Conservation (phyloP, 2,888 invertebrate species). For the Onchidella celtica region DNA sequence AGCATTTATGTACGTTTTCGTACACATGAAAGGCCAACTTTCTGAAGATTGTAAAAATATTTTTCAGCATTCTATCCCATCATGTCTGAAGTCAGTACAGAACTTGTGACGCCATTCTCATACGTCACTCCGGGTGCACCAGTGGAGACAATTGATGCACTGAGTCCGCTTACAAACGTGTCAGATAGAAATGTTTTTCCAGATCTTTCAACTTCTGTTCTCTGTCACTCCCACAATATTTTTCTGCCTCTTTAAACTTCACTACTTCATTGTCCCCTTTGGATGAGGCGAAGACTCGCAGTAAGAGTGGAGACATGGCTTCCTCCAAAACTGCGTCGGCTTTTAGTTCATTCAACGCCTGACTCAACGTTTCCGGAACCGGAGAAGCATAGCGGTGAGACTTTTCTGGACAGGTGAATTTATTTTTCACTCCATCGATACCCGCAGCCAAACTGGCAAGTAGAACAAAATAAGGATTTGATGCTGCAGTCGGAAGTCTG, state of each 20-base stretch:
- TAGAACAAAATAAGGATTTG: constrained; percentile 47
- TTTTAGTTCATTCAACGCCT: constrained; percentile 35
- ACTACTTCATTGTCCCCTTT: constrained; percentile 32
- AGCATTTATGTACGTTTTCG: too few species aligned
- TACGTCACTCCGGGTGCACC: too few species aligned
- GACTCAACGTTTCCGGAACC: constrained; percentile 26
- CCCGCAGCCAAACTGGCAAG: constrained; percentile 47
- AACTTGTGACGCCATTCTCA: too few species aligned
- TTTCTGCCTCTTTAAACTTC: constrained; percentile 8
- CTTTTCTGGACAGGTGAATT: constrained; percentile 29
- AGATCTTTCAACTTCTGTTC: constrained; percentile 16
- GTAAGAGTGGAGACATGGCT: constrained; percentile 21
- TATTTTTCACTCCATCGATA: constrained; percentile 39
- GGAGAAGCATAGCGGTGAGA: neutral
- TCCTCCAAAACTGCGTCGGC: constrained; percentile 32
- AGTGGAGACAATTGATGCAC: too few species aligned
- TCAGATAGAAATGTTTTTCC: constrained; percentile 25
- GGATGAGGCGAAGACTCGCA: constrained; percentile 2
- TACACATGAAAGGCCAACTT: too few species aligned
- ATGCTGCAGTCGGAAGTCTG: constrained; percentile 32
- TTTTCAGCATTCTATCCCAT: too few species aligned
- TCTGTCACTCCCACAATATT: constrained; percentile 13
- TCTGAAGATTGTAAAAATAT: too few species aligned
- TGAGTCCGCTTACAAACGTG: constrained; percentile 11
- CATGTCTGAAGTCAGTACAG: too few species aligned